Percentiles rank a stretch among this genome's conserved stretches.
phyloP scores from a whole-genome alignment of 2,113 vertebrate species.

The Pomatostomus ruficeps region DNA sequence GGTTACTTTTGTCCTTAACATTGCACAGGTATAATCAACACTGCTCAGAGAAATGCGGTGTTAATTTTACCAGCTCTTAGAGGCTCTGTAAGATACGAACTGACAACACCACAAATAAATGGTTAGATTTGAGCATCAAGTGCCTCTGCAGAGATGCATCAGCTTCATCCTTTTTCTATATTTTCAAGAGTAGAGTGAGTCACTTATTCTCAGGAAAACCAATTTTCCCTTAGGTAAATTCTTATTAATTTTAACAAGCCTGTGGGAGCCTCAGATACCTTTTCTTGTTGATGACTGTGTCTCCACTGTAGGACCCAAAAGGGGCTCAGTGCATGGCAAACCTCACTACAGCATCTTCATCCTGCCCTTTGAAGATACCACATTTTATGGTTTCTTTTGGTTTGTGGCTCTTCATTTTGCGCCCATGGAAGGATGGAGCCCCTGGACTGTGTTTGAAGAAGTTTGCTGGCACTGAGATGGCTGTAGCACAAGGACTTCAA shows the following conservation, averaged over 20 bases:
- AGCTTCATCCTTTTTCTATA: background rate
- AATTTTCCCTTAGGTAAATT: background rate
- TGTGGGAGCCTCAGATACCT: background rate
- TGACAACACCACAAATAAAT: background rate
- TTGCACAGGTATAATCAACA: background rate
- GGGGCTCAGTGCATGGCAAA: background rate
- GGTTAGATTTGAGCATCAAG: background rate
- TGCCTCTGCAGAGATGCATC: background rate
- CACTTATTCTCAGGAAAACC: background rate
- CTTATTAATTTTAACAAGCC: background rate
- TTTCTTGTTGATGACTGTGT: background rate
- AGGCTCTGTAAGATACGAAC: background rate
- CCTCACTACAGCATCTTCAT: background rate
- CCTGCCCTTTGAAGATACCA: background rate
- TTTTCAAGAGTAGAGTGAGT: background rate
- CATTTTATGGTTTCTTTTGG: accelerated
- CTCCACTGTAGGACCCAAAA: background rate
- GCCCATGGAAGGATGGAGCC: background rate
- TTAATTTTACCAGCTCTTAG: background rate
- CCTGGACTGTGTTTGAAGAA: background rate
- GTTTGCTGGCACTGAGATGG: background rate
- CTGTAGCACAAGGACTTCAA: background rate
- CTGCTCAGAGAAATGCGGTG: background rate
- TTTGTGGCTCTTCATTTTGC: background rate
- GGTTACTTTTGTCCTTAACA: background rate